Evolutionary conservation across 2,888 invertebrate genomes (phyloP), one percentile per base, ranked within the genome.

Genomic region (Lycocerus yunnanus): DNA sequence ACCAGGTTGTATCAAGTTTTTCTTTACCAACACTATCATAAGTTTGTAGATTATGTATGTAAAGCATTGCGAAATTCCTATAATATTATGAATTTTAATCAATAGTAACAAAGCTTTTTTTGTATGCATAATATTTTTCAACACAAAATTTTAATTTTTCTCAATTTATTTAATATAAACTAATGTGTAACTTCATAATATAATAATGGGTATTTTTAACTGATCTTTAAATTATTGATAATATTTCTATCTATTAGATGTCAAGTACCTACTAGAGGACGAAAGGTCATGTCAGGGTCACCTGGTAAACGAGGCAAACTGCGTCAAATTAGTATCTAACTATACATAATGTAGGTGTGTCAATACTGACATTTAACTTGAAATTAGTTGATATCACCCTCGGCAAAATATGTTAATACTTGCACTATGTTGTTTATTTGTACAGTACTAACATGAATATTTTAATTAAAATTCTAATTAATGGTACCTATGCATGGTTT

Each of bases 281-380:
- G 74, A 77, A 73, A 78, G 75, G 78, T 15, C 75, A 71, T 75
- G 77, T 78, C 78, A 78, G 67, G 78, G 78, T 66, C 78, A 75
- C 27, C 78, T 73, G 66, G 78, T 77, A 74, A 63, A 69, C 78
- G 78, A 78, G 78, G 78, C 74, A 69, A 77, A 78, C 78, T 75
- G 76, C 77, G 77, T 72, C 68, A 70, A 59, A 72, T 63, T 63
- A 18, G 20, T 61, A 18, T 18, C 61, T 18, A 18, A n/a, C n/a
- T n/a, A n/a, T n/a, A n/a, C n/a, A n/a, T n/a, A n/a, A n/a, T n/a
- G n/a, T 63, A 63, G 61, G 61, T 63, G 61, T 20, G 61, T 63
- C 61, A 18, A 18, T 18, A 6, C n/a, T 63, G 61, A 63, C 61
- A 63, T 63, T 63, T 63, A 63, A 20, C 20, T 15, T 60, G 15